A percentile compares a stretch with the other conserved stretches of the same genome.
Evolutionary conservation across 2,113 vertebrate species (phyloP).

Genomic region (Trematocara unimaculatum): DNA sequence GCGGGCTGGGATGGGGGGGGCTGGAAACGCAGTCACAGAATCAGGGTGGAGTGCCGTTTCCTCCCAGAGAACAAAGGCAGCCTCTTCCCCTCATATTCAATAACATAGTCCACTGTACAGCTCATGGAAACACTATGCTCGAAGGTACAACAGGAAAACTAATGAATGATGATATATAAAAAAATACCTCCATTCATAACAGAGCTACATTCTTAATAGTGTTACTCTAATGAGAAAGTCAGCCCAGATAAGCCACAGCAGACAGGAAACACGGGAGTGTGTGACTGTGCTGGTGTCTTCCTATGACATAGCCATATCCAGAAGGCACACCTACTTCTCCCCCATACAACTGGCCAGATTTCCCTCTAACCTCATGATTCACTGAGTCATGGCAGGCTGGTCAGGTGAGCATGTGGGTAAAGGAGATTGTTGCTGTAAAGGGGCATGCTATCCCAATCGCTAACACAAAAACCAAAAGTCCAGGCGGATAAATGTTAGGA

Average conservation of each 20-base stretch:
- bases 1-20: not conserved
- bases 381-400: conserved; percentile 12
- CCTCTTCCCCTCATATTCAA: conserved; percentile 54
- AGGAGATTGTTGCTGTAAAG: conserved; percentile 20
- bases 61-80: conserved; percentile 60
- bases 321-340: conserved; percentile 26
- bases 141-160: not conserved
- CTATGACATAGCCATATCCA: conserved; percentile 16
- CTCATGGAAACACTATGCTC: not conserved
- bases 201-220: not conserved
- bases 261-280: conserved; percentile 48
- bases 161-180: not conserved
- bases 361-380: conserved; percentile 33
- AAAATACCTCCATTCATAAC: not conserved
- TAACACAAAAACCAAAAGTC: conserved; percentile 43
- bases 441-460: conserved; percentile 9
- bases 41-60: conserved; percentile 31
- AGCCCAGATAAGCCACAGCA: conserved; percentile 40
- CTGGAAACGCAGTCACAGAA: conserved; percentile 59
- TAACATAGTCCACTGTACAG: conserved; percentile 20
- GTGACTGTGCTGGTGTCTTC: not conserved
- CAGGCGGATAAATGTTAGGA: conserved; percentile 1
- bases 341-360: conserved; percentile 6
- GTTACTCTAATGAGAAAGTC: conserved; percentile 17
- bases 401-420: conserved; percentile 45